A percentile compares a stretch with the other conserved stretches of the same genome.
Conservation (phyloP, 2,113 vertebrate genomes). For the Glaucidium brasilianum region DNA sequence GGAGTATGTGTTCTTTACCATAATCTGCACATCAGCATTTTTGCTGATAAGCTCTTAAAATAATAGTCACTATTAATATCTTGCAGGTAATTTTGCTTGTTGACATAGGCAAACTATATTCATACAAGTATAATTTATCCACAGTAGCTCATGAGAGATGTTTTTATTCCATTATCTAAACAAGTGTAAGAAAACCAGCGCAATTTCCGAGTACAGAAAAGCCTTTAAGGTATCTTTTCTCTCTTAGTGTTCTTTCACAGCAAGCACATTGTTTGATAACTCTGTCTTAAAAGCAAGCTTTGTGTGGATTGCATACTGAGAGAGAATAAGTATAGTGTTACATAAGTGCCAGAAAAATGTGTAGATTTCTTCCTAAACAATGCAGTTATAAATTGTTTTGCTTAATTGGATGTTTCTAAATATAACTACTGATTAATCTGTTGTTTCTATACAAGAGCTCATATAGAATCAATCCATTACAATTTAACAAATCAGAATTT, state of each 20-base stretch:
- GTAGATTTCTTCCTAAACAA: neutral
- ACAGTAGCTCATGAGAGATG: neutral
- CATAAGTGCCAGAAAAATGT: neutral
- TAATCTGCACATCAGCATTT: neutral
- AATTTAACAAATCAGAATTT: neutral
- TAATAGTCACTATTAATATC: neutral
- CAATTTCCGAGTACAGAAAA: neutral
- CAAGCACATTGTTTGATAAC: neutral
- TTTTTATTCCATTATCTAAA: neutral
- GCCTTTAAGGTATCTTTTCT: neutral
- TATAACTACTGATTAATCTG: neutral
- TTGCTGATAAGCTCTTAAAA: neutral
- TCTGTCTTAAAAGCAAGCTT: neutral
- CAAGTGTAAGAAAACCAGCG: neutral
- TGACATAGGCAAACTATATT: neutral
- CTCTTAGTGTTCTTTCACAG: neutral
- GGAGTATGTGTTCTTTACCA: neutral
- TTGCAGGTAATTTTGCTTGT: neutral
- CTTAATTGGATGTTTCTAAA: neutral
- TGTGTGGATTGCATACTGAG: neutral
- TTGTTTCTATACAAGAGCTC: neutral
- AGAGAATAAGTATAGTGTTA: neutral
- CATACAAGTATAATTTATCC: neutral
- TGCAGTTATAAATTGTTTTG: neutral
- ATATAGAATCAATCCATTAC: neutral